Conservation (phyloP, 2,888 invertebrate species). For the Sericinus montela region DNA sequence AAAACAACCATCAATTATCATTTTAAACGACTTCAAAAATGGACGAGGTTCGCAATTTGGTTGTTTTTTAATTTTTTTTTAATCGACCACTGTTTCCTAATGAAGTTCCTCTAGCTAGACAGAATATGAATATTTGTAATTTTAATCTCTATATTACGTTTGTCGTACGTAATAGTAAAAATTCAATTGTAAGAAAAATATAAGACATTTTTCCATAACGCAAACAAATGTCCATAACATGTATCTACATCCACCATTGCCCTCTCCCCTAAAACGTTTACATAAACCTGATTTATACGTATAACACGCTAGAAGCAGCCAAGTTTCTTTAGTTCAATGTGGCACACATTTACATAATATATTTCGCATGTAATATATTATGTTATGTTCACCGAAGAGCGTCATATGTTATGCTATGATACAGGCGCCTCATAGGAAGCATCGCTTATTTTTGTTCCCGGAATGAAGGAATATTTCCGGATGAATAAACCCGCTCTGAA, state of each 20-base stretch:
- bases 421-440: slow-evolving; percentile 19
- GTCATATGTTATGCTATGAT: slow-evolving; percentile 29
- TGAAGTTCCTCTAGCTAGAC: too few relatives aligned
- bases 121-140: too few relatives aligned
- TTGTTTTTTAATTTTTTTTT: too few relatives aligned
- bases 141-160: too few relatives aligned
- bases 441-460: slow-evolving; percentile 18
- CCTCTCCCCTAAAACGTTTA: slow-evolving; percentile 26
- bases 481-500: slow-evolving; percentile 15
- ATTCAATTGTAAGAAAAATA: slow-evolving; percentile 13
- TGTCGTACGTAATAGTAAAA: not conserved
- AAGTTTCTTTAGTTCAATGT: slow-evolving; percentile 34
- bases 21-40: too few relatives aligned
- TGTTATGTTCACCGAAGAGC: slow-evolving; percentile 35
- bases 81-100: too few relatives aligned
- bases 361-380: slow-evolving; percentile 48
- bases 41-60: too few relatives aligned
- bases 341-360: slow-evolving; percentile 54
- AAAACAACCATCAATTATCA: too few relatives aligned
- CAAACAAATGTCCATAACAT: slow-evolving; percentile 24
- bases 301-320: slow-evolving; percentile 26
- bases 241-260: slow-evolving; percentile 31
- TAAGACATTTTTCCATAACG: slow-evolving; percentile 33
- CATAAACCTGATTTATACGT: slow-evolving; percentile 49
- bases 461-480: slow-evolving; percentile 19